A percentile compares a stretch with the other conserved stretches of the same genome.
These are phyloP conservation scores for Lissonota sp. DNA, from an alignment of 2,888 invertebrate species.

Conservation along the genomic window DNA sequence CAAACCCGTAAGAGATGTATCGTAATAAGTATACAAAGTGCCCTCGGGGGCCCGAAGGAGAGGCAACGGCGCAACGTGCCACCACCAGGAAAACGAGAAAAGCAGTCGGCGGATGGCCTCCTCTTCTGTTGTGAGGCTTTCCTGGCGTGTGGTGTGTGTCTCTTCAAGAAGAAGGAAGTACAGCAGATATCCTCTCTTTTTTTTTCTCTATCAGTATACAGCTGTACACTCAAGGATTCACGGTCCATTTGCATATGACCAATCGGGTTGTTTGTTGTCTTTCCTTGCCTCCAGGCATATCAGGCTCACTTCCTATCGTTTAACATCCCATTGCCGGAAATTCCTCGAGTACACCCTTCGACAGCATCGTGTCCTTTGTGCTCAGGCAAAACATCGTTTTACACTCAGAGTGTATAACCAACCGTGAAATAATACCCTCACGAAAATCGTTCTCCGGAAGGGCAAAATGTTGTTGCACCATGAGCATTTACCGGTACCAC, in stretches of 20 bases:
- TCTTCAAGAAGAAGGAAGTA: slow-evolving; percentile 40
- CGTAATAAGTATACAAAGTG: slow-evolving; percentile 79
- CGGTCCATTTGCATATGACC: slow-evolving; percentile 58
- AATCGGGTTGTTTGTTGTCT: slow-evolving; percentile 4
- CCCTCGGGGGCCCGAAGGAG: slow-evolving; percentile 67
- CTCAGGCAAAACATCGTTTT: slow-evolving; percentile 22
- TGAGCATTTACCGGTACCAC: background rate
- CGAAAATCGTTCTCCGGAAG: slow-evolving; percentile 14
- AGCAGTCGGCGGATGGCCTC: slow-evolving; percentile 25
- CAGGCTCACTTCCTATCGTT: slow-evolving; percentile 26
- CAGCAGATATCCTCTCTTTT: background rate
- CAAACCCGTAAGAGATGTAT: slow-evolving; percentile 73
- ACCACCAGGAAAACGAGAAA: slow-evolving; percentile 48
- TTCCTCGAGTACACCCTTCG: slow-evolving; percentile 22
- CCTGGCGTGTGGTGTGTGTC: slow-evolving; percentile 42
- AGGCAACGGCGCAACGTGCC: slow-evolving; percentile 50
- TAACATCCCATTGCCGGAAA: slow-evolving; percentile 57
- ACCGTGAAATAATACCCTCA: slow-evolving; percentile 45
- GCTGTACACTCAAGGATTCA: slow-evolving; percentile 51
- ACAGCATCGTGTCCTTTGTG: slow-evolving; percentile 5
- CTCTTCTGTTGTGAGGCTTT: slow-evolving; percentile 32
- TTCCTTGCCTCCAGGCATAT: slow-evolving; percentile 30
- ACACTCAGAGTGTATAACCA: slow-evolving; percentile 39
- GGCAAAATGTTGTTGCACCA: slow-evolving; percentile 9
- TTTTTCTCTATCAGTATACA: slow-evolving; percentile 35